Base-by-base conservation (phyloP, 2,797 vertebrate genomes). In the Crocidura indochinensis region DNA sequence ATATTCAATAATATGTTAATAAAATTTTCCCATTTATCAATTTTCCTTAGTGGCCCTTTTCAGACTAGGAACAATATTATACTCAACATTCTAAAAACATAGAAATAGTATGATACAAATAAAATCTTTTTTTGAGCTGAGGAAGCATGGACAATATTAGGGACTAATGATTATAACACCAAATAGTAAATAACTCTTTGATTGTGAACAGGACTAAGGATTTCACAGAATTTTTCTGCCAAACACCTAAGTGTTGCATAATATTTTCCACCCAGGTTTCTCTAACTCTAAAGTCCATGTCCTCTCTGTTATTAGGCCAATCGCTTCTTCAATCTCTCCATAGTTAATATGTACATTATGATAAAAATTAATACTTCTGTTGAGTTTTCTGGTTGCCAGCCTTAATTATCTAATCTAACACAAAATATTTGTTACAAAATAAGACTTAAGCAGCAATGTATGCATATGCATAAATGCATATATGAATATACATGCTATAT, bases 121-220 rank as follows among this genome's bases (percentile, higher is more conserved):
- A 53, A 0, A 80, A 67, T 19, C 79, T 31, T 64, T 29, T 91
- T 84, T 79, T 86, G 24, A 79, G 10, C 53, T 26, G 38, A 2
- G 6, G 0, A 73, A 92, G 75, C 65, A 83, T 86, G 27, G 79
- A 56, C 44, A 12, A 14, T 65, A 62, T 72, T 44, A 75, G 89
- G 8, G 5, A 75, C 49, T 71, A 87, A 76, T 71, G 64, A 74
- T 9, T 75, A 78, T 26, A 82, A 10, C 26, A 79, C 56, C 7
- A 17, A 60, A 60, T 3, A 20, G 56, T 60, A 60, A 60, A 7
- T 20, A 14, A 53, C 12, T 19, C 56, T 56, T 17, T 60, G 64
- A 73, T 72, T 87, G 29, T 73, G 19, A 86, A 84, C 53, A 64
- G 26, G 22, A 56, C 46, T 69, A 79, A 81, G 7, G 62, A 46